Evolutionary conservation across 2,888 invertebrate species (phyloP), one percentile per base, ranked within the genome.

Genomic region (Zelleria hepariella): DNA sequence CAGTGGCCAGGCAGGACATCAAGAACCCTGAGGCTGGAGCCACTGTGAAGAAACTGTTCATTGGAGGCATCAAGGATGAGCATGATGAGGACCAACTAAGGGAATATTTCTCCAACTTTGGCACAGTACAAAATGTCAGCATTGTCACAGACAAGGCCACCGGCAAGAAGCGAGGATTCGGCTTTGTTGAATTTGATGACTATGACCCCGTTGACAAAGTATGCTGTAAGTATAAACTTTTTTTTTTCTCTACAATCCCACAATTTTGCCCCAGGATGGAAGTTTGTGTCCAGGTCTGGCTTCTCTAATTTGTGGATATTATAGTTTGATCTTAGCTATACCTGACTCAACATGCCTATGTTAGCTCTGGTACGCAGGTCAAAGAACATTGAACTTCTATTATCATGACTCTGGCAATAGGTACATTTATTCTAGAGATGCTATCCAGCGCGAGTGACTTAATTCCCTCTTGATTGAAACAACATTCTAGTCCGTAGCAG

Each of bases 201-300:
- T 97, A 98, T 74, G 98, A 99, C 82, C 94, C 97, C 3, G 98
- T 98, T 60, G 98, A 98, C 78, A 98, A 98, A 91, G 95, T 97
- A 77, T 96, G 97, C 73, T 92, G 96, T 96, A 89, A 94, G 96
- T 94, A 71, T 69, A 27, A 62, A 47, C 49, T 56, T 8, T 48
- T 58, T 57, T 57, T 59, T 42, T 42, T 49, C n/a, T 56, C 59
- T 57, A 25, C 51, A 49, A 20, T 66, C 6, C 82, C 86, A 87
- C 87, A 88, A 79, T 68, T 75, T 88, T 88, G 88, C 88, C 88
- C 88, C 88, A 86, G 83, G 75, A 67, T 81, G 80, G 86, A 79
- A 77, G 69, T 64, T 55, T 69, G 71, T 87, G 75, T 80, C 82
- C 77, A 77, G 64, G 64, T 74, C 80, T 88, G 88, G 88, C 88